Evolutionary conservation across 2,888 invertebrate genomes (phyloP), one percentile per base, ranked within the genome.

Genomic region (Torymus tubicola): DNA sequence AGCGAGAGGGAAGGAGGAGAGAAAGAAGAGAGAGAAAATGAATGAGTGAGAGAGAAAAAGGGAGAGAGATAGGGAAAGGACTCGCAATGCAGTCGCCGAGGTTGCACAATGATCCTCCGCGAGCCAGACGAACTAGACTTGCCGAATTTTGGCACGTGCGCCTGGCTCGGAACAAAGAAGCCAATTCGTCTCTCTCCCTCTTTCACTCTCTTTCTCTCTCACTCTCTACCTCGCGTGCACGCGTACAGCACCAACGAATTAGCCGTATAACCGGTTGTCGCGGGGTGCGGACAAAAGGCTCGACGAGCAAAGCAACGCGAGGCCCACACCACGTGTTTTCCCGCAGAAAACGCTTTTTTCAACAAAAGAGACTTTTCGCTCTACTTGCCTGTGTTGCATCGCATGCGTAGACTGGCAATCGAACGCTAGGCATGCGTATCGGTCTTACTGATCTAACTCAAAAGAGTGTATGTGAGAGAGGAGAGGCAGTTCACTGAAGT

Each of bases 81-180:
- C 31, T 31, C 4, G 31, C 31, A 31, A 31, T 31, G 31, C 31
- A 31, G 31, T 31, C 31, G 31, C 31, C 2, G 31, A 31, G 68
- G 57, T 24, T 57, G 55, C 68, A 69, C 64, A 73, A 55, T 73
- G 55, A 18, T 13, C 16, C 24, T 31, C 31, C 31, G 31, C 8
- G 31, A 31, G 31, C 31, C 31, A 31, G 31, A 31, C 31, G 31
- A 8, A 31, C 31, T 31, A 31, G 31, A 31, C 31, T 31, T 31
- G 31, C 31, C 31, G 31, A 31, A 31, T 31, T 31, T 31, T 31
- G 31, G 31, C 31, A 31, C 50, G 70, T 52, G 67, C 64, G 52
- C 8, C 73, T 31, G 63, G 18, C 57, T 73, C 68, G 52, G 72
- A 74, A 81, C 81, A 81, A 81, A 81, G 81, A 73, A 81, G 70